phyloP scores from a whole-genome alignment of 2,797 vertebrate species.

The Notolabrus celidotus region DNA sequence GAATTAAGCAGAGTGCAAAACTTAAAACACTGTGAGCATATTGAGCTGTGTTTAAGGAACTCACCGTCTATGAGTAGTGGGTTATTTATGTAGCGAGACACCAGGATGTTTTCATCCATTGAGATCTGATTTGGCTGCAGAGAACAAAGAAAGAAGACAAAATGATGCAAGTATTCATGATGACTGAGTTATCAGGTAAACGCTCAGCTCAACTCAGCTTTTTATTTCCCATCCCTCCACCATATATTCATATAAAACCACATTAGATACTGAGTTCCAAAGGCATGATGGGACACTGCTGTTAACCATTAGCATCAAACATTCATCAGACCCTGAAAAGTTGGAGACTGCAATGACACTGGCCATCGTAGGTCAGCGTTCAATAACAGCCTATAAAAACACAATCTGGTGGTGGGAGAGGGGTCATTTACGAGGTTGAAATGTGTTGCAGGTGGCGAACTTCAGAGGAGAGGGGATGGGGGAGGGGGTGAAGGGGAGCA shows the following conservation, averaged over 20 bases:
- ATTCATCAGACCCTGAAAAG: constrained; percentile 44
- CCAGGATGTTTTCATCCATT: constrained; percentile 94
- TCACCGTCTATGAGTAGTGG: constrained; percentile 97
- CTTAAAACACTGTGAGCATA: not conserved
- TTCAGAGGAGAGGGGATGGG: constrained; percentile 64
- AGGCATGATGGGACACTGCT: constrained; percentile 45
- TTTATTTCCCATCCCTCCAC: constrained; percentile 2
- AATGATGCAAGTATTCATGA: not conserved
- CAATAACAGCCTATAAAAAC: constrained; percentile 77
- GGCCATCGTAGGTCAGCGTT: constrained; percentile 65
- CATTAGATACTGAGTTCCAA: constrained; percentile 41
- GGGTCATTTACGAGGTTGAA: constrained; percentile 88
- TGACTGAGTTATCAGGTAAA: not conserved
- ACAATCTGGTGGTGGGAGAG: constrained; percentile 81
- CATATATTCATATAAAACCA: constrained; percentile 33
- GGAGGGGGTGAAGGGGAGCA: constrained; percentile 40
- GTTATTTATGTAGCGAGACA: constrained; percentile 95
- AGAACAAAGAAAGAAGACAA: constrained; percentile 36
- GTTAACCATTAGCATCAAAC: constrained; percentile 66
- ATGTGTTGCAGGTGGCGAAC: constrained; percentile 89
- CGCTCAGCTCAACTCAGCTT: too few species aligned
- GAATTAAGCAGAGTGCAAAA: not conserved
- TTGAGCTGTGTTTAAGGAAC: constrained; percentile 55
- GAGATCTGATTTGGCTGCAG: constrained; percentile 94
- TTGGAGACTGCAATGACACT: constrained; percentile 48